These are phyloP conservation scores for Penelope pileata DNA, from an alignment of 2,113 vertebrate genomes.

Conservation along the genomic window DNA sequence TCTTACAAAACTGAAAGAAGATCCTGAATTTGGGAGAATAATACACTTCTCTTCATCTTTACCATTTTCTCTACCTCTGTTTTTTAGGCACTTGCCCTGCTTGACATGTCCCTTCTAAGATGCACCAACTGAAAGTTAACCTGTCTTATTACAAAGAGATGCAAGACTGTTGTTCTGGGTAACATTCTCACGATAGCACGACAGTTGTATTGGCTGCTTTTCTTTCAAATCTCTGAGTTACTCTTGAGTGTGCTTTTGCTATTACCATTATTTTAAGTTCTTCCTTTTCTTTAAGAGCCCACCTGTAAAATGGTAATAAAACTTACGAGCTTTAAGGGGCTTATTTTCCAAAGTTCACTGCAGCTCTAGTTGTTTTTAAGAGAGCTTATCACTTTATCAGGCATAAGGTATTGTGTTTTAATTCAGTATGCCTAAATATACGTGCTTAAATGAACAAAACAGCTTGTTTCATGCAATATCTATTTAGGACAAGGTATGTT, in stretches of 20 bases:
- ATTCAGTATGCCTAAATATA: background rate
- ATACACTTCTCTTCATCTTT: background rate
- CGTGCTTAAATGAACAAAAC: background rate
- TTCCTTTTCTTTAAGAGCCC: conserved; percentile 24
- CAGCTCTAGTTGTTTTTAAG: conserved; percentile 2
- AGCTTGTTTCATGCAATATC: background rate
- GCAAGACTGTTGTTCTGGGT: background rate
- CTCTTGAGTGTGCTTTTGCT: background rate
- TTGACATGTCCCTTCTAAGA: background rate
- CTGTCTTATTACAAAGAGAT: background rate
- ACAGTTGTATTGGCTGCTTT: background rate
- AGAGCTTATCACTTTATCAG: conserved; percentile 56
- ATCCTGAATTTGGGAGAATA: background rate
- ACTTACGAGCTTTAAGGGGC: conserved; percentile 32
- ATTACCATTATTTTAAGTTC: conserved; percentile 32
- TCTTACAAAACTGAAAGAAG: background rate
- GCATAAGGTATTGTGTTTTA: background rate
- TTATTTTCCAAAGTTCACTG: conserved; percentile 45
- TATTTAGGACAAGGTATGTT: background rate
- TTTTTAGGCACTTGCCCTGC: background rate
- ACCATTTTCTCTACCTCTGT: background rate
- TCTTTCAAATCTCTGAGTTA: conserved; percentile 30
- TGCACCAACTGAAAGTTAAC: background rate
- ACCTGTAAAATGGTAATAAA: conserved; percentile 61
- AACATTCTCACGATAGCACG: background rate